These are phyloP conservation scores for Semicossyphus pulcher DNA, from an alignment of 2,113 vertebrate species.

Conservation along the genomic window DNA sequence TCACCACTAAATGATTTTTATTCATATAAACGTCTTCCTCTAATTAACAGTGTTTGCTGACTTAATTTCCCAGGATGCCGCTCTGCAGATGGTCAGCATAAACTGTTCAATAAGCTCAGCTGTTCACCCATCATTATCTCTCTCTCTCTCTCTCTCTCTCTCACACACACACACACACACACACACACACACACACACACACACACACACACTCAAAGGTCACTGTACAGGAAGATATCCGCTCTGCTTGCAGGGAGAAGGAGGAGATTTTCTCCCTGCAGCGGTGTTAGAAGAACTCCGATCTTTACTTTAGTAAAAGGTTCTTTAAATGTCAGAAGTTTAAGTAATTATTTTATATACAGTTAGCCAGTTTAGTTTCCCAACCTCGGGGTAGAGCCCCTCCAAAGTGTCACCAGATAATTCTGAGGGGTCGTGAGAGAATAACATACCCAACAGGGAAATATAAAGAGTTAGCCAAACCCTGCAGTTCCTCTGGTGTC, in stretches of 20 bases:
- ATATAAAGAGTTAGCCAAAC: too few species aligned
- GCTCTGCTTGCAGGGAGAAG: neutral
- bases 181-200: conserved; percentile 6
- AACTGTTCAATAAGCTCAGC: conserved; percentile 70
- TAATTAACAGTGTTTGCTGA: conserved; percentile 69
- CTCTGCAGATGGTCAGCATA: conserved; percentile 76
- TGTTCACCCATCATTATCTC: conserved; percentile 53
- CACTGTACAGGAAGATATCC: neutral
- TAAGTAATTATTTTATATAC: too few species aligned
- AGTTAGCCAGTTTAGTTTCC: too few species aligned
- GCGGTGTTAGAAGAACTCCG: neutral
- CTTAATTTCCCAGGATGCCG: conserved; percentile 74
- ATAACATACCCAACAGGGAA: too few species aligned
- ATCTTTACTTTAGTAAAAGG: too few species aligned
- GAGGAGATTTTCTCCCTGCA: neutral
- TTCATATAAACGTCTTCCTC: conserved; percentile 27
- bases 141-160: neutral
- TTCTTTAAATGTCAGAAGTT: too few species aligned
- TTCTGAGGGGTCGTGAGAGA: too few species aligned
- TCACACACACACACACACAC: conserved; percentile 10
- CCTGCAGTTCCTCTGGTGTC: too few species aligned
- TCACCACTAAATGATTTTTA: neutral
- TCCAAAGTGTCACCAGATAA: too few species aligned
- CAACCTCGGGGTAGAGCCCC: too few species aligned
- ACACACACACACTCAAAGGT: neutral